Conservation (phyloP, 1,140 invertebrate genomes). For the Oedothorax gibbosus region DNA sequence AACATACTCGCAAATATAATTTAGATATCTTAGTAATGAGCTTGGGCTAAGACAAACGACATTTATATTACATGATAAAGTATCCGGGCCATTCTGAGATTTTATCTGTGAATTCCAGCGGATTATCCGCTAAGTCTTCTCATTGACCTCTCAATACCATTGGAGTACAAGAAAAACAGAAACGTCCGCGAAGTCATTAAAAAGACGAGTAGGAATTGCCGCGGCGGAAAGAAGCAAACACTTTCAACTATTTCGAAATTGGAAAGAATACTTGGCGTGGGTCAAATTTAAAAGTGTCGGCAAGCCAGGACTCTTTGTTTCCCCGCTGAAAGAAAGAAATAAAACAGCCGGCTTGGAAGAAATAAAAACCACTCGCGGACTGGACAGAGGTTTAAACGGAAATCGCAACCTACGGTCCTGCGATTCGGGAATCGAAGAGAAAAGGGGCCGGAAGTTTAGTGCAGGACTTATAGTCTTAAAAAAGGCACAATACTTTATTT, state of each 20-base stretch:
- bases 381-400: conserved; percentile 57
- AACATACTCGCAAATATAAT: too few species aligned
- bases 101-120: conserved; percentile 22
- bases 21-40: too few species aligned
- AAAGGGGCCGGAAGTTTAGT: conserved; percentile 39
- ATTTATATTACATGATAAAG: too few species aligned
- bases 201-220: conserved; percentile 42
- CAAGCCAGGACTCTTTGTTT: conserved; percentile 48
- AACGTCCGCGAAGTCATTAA: conserved; percentile 41
- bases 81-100: not conserved
- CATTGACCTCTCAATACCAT: not conserved
- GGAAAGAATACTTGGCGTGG: conserved; percentile 58
- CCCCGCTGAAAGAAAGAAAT: conserved; percentile 54
- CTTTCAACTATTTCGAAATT: conserved; percentile 61
- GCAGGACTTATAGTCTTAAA: not conserved
- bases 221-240: conserved; percentile 49
- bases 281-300: conserved; percentile 53
- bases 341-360: conserved; percentile 44
- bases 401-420: conserved; percentile 54
- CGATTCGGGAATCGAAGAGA: conserved; percentile 28
- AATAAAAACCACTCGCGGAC: conserved; percentile 49
- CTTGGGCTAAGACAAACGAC: too few species aligned
- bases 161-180: conserved; percentile 6
- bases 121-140: conserved; percentile 37
- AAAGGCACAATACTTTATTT: not conserved